Evolutionary conservation across 2,888 invertebrate genomes (phyloP), one percentile per base, ranked within the genome.

Genomic region (Frankliniella intonsa): DNA sequence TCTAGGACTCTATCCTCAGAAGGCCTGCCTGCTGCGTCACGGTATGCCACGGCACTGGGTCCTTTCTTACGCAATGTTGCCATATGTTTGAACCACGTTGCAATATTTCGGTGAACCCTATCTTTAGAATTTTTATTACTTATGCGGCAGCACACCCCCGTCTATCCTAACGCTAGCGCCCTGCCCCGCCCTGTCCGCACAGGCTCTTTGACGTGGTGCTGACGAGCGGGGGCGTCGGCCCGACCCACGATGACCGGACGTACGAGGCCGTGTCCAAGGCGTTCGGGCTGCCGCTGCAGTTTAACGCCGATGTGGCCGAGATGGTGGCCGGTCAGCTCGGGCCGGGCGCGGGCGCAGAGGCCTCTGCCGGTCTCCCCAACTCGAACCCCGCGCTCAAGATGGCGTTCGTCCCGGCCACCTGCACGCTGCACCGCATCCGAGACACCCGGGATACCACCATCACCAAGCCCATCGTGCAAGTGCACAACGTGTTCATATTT

Each of bases 241-340:
- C 93, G 0, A 93, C 93, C 0, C 93, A 93, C 85, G 93, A 93
- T 87, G 93, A 93, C 86, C 87, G 92, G 82, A 93, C 93, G 0
- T 92, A 92, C 86, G 89, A 90, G 87, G 92, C 91, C n/a, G 88
- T 90, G 19, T 89, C 89, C 5, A 86, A 87, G 82, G 89, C 88
- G 62, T 88, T 90, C 82, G 85, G 86, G 62, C 85, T 88, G 22
- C 83, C 84, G 55, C 84, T 89, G 8, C 85, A 85, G 81, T 82
- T 85, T 62, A 86, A 89, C 83, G 81, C 86, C 65, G 86, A 86
- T 80, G 85, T 89, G 83, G 84, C 86, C 69, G 25, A 76, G 69
- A 76, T 76, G 69, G 69, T 76, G 69, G 69, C 25, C 55, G 69
- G 7, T 7, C 62, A n/a, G 17, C 62, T 1, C 62, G 19, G 38